phyloP scores from a whole-genome alignment of 2,113 vertebrate species.

The Craseonycteris thonglongyai region DNA sequence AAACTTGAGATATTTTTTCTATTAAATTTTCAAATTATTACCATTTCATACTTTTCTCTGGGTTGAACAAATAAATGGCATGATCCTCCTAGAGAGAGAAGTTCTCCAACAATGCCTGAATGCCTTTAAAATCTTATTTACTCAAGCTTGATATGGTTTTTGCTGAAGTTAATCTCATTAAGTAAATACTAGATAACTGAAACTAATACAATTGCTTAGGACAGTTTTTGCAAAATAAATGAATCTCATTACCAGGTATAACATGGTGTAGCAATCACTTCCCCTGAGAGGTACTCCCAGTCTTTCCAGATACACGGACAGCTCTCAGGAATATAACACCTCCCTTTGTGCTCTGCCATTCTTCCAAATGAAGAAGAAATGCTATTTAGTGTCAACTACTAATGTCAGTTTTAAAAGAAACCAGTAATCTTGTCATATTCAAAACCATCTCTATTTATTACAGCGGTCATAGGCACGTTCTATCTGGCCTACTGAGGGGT shows the following conservation, averaged over 20 bases:
- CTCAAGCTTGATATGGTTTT: neutral
- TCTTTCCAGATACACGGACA: constrained; percentile 97
- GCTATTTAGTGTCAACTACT: neutral
- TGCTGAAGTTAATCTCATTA: neutral
- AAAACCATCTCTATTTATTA: neutral
- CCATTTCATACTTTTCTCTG: neutral
- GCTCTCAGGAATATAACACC: constrained; percentile 95
- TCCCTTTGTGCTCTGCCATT: constrained; percentile 91
- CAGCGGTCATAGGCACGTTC: neutral
- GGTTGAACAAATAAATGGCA: neutral
- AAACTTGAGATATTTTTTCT: neutral
- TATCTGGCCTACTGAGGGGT: rapidly evolving
- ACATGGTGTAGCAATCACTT: constrained; percentile 93
- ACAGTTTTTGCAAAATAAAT: neutral
- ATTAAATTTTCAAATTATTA: neutral
- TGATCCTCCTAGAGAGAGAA: neutral
- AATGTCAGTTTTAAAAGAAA: neutral
- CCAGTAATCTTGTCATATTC: neutral
- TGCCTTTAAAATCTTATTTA: neutral
- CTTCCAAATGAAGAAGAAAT: constrained; percentile 75
- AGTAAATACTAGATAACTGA: neutral
- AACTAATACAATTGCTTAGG: neutral
- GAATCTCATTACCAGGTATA: constrained; percentile 87
- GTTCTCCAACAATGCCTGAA: neutral
- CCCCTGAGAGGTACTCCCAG: constrained; percentile 94